Percentiles rank a stretch among this genome's conserved stretches.
phyloP scores from a whole-genome alignment of 64 coral and sea anemone genomes.

The Stichodactyla helianthus region DNA sequence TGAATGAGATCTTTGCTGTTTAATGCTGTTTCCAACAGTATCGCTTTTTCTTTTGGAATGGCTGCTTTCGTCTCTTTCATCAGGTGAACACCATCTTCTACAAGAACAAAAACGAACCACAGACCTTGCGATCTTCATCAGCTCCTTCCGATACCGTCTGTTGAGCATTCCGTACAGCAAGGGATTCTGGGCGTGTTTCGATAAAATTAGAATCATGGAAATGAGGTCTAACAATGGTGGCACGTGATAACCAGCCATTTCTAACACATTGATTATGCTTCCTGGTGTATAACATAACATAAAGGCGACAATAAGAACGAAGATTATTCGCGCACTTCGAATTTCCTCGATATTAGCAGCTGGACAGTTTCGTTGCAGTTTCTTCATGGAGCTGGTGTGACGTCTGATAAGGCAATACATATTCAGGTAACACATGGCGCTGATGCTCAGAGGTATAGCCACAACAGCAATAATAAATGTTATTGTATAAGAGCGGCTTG shows the following conservation, averaged over 20 bases:
- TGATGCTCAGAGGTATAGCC: constrained; percentile 21
- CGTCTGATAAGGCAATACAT: constrained; percentile 50
- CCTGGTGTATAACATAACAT: constrained; percentile 52
- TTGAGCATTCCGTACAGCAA: constrained; percentile 49
- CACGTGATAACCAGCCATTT: constrained; percentile 32
- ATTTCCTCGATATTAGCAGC: constrained; percentile 43
- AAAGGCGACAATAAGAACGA: constrained; percentile 43
- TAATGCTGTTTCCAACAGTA: background rate
- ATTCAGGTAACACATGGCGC: constrained; percentile 32
- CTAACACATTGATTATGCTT: constrained; percentile 40
- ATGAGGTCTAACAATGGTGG: constrained; percentile 39
- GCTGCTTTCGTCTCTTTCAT: background rate
- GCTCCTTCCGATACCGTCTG: constrained; percentile 36
- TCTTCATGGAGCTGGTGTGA: constrained; percentile 33
- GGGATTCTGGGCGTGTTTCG: constrained; percentile 53
- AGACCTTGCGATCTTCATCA: background rate
- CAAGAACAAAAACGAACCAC: background rate
- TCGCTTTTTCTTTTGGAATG: background rate
- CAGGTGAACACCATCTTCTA: background rate
- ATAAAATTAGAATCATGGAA: constrained; percentile 37
- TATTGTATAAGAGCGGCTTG: constrained; percentile 36
- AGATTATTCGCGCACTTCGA: constrained; percentile 39
- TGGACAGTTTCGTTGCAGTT: background rate
- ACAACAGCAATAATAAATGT: constrained; percentile 39
- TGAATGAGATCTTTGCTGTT: background rate